phyloP scores from a whole-genome alignment of 1,140 invertebrate genomes.

The Eurosta solidaginis region DNA sequence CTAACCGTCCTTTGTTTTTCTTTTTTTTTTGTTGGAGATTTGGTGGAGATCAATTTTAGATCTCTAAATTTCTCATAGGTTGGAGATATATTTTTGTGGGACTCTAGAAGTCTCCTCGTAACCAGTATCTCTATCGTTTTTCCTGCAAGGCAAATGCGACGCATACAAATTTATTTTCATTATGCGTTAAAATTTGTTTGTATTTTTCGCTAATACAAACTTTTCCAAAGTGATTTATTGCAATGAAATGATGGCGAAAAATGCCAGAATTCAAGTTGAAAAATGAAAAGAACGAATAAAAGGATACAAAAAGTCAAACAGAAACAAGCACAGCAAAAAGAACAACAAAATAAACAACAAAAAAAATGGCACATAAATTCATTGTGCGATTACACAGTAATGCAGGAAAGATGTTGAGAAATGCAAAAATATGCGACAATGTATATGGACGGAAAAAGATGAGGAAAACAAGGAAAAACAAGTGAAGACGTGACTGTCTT shows the following conservation, averaged over 20 bases:
- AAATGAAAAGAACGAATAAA: too few relatives aligned
- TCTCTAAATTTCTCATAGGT: too few relatives aligned
- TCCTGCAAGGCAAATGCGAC: too few relatives aligned
- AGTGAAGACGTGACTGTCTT: too few relatives aligned
- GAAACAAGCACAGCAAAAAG: neutral
- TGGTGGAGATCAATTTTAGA: too few relatives aligned
- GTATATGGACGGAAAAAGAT: too few relatives aligned
- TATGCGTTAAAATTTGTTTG: neutral
- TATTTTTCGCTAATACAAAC: neutral
- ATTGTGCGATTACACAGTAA: neutral
- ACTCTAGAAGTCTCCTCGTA: too few relatives aligned
- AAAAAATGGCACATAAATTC: neutral
- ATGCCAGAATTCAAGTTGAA: neutral
- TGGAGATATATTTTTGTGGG: too few relatives aligned
- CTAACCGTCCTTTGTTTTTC: too few relatives aligned
- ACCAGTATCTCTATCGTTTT: too few relatives aligned
- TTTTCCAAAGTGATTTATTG: conserved; percentile 12
- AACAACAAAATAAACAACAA: neutral
- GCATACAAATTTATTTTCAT: neutral
- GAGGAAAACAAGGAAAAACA: too few relatives aligned
- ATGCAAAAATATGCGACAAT: neutral
- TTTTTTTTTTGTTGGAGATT: too few relatives aligned
- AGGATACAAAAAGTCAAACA: neutral
- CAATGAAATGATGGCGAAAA: neutral
- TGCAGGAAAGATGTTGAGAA: neutral